phyloP scores from a whole-genome alignment of 2,888 invertebrate species.

The Geophilus truncorum region DNA sequence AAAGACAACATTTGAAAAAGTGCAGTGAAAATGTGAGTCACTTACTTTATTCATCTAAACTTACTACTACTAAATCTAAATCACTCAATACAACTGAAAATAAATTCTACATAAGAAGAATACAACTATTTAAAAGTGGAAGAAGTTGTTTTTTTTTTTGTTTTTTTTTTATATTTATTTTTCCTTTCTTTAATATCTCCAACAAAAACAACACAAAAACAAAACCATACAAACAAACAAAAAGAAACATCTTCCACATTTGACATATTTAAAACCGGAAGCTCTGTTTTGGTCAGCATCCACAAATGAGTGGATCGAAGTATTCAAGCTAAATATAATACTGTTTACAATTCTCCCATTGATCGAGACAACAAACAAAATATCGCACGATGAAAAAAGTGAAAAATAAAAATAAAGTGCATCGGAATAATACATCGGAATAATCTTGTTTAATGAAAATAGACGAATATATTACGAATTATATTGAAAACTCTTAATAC shows the following conservation, averaged over 20 bases:
- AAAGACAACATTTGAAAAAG: too few relatives aligned
- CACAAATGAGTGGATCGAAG: neutral
- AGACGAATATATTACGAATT: neutral
- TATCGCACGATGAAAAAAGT: neutral
- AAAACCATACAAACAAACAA: neutral
- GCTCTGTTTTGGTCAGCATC: slow-evolving; percentile 1
- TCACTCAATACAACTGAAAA: neutral
- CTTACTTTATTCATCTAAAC: neutral
- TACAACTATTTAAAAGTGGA: neutral
- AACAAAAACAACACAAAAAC: neutral
- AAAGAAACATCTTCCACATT: neutral
- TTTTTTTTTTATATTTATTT: too few relatives aligned
- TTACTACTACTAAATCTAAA: neutral
- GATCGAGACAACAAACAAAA: neutral
- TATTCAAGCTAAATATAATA: neutral
- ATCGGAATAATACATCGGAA: neutral
- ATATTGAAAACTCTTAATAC: neutral
- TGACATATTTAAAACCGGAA: slow-evolving; percentile 12
- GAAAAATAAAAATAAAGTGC: neutral
- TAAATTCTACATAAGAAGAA: neutral
- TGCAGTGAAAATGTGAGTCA: neutral
- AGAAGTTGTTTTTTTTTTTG: neutral
- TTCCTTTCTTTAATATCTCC: too few relatives aligned
- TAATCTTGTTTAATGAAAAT: neutral
- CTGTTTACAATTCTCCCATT: neutral